Evolutionary conservation across 1,140 invertebrate species (phyloP), one percentile per base, ranked within the genome.

Genomic region (Drosophila rufa): DNA sequence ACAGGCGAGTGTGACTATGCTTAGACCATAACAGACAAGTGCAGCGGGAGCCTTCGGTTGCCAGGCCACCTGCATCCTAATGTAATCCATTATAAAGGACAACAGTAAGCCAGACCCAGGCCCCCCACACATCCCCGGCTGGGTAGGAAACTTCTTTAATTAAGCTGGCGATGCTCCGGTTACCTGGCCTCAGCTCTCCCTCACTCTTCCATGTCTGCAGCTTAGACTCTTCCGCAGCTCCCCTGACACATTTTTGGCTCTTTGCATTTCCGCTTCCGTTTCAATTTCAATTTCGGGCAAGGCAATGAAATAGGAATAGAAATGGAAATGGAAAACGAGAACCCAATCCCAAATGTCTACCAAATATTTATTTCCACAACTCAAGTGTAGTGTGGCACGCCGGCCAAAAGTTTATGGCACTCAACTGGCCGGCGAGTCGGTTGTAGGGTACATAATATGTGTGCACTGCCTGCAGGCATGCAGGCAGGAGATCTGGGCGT

Each of bases 331-430:
- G 57, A 27, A 78, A 62, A 33, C 42, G 33, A 59, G 50, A 73
- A 71, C 73, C 73, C 74, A 89, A 80, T 89, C 84, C 84, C 84
- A 75, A 71, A 83, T 71, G 84, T 79, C 84, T 87, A 87, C 77
- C 84, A 87, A 87, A 87, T 87, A 87, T 87, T 87, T 87, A 87
- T 89, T 87, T 87, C 40, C 84, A 65, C 80, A 80, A 83, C 80
- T 83, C 77, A 83, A 87, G 80, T 82, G 75, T 69, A 73, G 75
- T 86, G 79, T 66, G 77, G 43, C 19, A 40, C 47, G 64, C 64
- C 46, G 67, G 19, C 68, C 74, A 11, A 55, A 80, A 71, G 84
- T 89, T 87, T 89, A 87, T 84, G 51, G 80, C 68, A 77, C 84
- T 83, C 80, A 71, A 66, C 38, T 79, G 75, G 36, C 62, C 64